phyloP scores from a whole-genome alignment of 2,888 invertebrate genomes.

The Leistus spinibarbis region DNA sequence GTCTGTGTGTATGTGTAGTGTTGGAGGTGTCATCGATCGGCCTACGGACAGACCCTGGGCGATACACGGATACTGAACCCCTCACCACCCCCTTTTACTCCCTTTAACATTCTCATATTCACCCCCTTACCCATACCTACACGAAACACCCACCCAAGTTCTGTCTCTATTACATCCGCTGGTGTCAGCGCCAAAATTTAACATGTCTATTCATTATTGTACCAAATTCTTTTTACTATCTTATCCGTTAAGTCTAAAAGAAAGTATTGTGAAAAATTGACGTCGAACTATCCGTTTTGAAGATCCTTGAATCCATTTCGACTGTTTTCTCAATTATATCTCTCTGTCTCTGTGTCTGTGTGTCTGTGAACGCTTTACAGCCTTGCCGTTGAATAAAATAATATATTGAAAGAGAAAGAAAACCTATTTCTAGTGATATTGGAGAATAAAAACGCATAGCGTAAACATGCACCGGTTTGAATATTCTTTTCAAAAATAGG shows the following conservation, averaged over 20 bases:
- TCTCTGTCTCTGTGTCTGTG: no score
- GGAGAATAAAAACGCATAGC: no score
- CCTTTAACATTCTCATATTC: background rate
- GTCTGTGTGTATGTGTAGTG: background rate
- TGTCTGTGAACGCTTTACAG: no score
- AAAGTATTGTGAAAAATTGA: no score
- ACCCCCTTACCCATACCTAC: background rate
- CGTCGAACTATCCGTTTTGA: no score
- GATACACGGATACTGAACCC: conserved; percentile 16
- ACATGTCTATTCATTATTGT: background rate
- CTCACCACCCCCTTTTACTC: conserved; percentile 8
- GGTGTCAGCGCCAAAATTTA: background rate
- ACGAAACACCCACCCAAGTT: background rate
- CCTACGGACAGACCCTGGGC: conserved; percentile 32
- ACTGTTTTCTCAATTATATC: no score
- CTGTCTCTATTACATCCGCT: background rate
- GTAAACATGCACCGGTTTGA: no score
- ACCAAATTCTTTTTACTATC: background rate
- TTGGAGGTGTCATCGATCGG: conserved; percentile 39
- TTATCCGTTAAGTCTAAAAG: background rate
- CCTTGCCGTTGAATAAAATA: no score
- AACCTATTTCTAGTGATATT: no score
- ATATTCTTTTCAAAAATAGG: no score
- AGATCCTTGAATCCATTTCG: no score
- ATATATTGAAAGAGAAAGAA: no score